These are phyloP conservation scores for Thereuonema tuberculata DNA, from an alignment of 1,140 invertebrate genomes.

Conservation along the genomic window DNA sequence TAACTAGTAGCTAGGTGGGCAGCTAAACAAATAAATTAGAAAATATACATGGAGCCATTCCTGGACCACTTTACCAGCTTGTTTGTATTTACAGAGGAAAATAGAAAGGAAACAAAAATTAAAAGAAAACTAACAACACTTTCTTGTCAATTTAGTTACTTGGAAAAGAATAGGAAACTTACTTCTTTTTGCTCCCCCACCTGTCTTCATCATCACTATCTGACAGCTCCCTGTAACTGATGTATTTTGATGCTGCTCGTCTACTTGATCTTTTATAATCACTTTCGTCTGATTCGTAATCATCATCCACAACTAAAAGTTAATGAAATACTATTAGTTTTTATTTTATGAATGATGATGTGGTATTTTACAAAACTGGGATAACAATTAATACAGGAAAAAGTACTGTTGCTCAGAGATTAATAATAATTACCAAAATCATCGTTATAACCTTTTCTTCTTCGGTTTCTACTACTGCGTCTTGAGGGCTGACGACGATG, in stretches of 20 bases:
- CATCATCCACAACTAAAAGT: constrained; percentile 1
- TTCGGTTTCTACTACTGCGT: neutral
- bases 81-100: no score
- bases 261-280: neutral
- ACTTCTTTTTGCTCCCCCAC: constrained; percentile 31
- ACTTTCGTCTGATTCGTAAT: constrained; percentile 11
- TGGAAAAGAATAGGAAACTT: neutral
- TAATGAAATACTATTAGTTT: no score
- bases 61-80: no score
- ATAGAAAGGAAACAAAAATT: no score
- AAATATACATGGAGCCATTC: no score
- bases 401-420: no score
- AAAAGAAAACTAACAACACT: no score
- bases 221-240: constrained; percentile 25
- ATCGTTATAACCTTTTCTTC: neutral
- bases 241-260: constrained; percentile 17
- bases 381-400: no score
- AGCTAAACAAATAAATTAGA: no score
- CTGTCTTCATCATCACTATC: constrained; percentile 41
- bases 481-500: neutral
- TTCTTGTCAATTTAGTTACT: neutral
- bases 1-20: no score
- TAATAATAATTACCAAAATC: constrained; percentile 1
- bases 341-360: no score
- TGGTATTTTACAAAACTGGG: no score